A percentile compares a stretch with the other conserved stretches of the same genome.
Evolutionary conservation across 2,888 invertebrate species (phyloP).

Genomic region (Phytoseiulus persimilis): DNA sequence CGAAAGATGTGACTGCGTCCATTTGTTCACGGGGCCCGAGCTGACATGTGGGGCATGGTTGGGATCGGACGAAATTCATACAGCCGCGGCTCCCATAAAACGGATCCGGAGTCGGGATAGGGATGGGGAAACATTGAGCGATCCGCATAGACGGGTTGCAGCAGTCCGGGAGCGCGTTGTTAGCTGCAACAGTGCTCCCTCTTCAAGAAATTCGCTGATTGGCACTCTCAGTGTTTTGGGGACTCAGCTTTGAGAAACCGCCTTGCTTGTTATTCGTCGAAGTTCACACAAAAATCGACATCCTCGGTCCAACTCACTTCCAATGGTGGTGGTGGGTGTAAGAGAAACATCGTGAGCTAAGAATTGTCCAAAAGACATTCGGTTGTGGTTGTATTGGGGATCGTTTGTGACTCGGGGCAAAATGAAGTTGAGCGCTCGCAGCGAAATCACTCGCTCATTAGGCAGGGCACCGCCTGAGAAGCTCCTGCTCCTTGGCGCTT

Average conservation of each 20-base stretch:
- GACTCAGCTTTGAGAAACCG: too few species aligned
- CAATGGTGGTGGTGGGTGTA: background rate
- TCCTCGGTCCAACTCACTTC: background rate
- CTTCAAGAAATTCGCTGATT: background rate
- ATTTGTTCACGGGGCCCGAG: background rate
- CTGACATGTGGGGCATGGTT: background rate
- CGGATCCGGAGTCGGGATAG: background rate
- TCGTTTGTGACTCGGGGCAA: background rate
- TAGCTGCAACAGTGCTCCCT: background rate
- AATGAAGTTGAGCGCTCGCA: background rate
- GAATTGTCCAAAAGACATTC: conserved; percentile 18
- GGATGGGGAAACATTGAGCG: background rate
- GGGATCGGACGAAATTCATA: conserved; percentile 14
- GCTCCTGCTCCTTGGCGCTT: background rate
- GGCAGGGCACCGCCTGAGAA: background rate
- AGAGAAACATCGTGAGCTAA: background rate
- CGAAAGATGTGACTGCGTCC: conserved; percentile 10
- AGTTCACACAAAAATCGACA: too few species aligned
- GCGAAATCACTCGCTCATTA: background rate
- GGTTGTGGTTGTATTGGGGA: background rate
- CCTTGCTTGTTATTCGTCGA: too few species aligned
- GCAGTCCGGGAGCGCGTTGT: background rate
- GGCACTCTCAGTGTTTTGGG: too few species aligned
- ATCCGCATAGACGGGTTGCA: background rate
- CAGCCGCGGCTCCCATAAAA: background rate